Evolutionary conservation across 2,113 vertebrate species (phyloP), one percentile per base, ranked within the genome.

Genomic region (Melanotaenia duboulayi): DNA sequence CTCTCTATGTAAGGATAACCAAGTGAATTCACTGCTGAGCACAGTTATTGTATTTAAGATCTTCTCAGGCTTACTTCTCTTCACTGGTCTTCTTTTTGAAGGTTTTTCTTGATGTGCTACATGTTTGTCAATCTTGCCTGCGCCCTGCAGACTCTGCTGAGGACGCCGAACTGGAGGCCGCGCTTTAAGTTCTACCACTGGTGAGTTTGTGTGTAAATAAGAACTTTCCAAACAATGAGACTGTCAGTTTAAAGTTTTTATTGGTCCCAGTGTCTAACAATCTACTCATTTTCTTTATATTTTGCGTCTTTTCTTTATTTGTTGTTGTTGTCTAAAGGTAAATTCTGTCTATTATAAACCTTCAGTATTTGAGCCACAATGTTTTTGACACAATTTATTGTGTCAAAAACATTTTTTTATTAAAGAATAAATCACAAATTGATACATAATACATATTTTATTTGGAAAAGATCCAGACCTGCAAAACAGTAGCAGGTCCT

Each of bases 71-170:
- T 59, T 4, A 42, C 3, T 54, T 71, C 1, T 65, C 8, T 7
- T 49, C 7, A 52, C 0, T 73, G 19, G 2, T 10, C 74, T 25
- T 76, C 19, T 62, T 50, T 68, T 35, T 78, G 4, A 19, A 99
- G 98, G 98, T 99, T 99, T 86, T 99, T 99, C 92, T 92, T 99
- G 83, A 99, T 99, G 98, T 99, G 98, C 91, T 99, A 99, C 93
- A 97, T 99, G 97, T 99, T 99, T 4, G 98, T 99, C 67, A 99
- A 99, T 83, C 91, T 99, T 77, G 98, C 98, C 0, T 99, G 98
- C 5, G 98, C 98, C 0, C 95, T 99, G 55, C 98, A 99, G 91
- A 99, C 98, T 0, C 88, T 99, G 85, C 95, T 99, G 80, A 93
- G 97, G 88, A 99, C 98, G 0, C 98, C 98, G 25, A 99, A 99